Percentiles rank a stretch among this genome's conserved stretches.
phyloP scores from a whole-genome alignment of 2,888 invertebrate genomes.

The Resseliella maxima region DNA sequence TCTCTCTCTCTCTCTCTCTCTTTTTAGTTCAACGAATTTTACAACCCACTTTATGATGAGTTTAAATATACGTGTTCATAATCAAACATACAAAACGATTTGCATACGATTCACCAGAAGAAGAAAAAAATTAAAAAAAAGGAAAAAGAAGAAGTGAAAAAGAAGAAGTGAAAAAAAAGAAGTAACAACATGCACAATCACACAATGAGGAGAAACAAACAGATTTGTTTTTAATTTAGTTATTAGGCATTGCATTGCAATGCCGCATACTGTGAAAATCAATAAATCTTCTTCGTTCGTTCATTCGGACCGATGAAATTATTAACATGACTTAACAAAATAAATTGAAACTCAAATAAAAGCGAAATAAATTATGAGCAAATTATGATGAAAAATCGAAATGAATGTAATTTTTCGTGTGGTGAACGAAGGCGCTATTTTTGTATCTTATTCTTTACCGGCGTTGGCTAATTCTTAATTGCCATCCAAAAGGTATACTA shows the following conservation, averaged over 20 bases:
- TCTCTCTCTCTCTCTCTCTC: too few species aligned
- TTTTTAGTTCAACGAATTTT: too few species aligned
- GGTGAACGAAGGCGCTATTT: conserved; percentile 1
- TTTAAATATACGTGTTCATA: background rate
- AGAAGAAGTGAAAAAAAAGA: background rate
- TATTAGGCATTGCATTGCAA: conserved; percentile 39
- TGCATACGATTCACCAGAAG: background rate
- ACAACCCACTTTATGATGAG: background rate
- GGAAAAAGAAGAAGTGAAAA: too few species aligned
- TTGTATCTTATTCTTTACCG: background rate
- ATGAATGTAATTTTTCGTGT: conserved; percentile 2
- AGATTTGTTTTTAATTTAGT: conserved; percentile 55
- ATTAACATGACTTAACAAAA: conserved; percentile 53
- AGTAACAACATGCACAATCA: background rate
- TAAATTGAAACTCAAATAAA: conserved; percentile 54
- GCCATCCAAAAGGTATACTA: background rate
- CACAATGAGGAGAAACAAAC: background rate
- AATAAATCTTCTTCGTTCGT: conserved; percentile 30
- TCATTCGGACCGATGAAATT: conserved; percentile 29
- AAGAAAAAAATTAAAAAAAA: background rate
- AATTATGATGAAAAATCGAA: conserved; percentile 53
- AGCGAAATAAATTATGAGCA: conserved; percentile 50
- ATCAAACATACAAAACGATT: background rate
- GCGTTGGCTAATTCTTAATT: conserved; percentile 9
- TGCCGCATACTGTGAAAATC: conserved; percentile 54